Evolutionary conservation across 2,797 vertebrate species (phyloP).

Genomic region (Phoxinus dragarum): DNA sequence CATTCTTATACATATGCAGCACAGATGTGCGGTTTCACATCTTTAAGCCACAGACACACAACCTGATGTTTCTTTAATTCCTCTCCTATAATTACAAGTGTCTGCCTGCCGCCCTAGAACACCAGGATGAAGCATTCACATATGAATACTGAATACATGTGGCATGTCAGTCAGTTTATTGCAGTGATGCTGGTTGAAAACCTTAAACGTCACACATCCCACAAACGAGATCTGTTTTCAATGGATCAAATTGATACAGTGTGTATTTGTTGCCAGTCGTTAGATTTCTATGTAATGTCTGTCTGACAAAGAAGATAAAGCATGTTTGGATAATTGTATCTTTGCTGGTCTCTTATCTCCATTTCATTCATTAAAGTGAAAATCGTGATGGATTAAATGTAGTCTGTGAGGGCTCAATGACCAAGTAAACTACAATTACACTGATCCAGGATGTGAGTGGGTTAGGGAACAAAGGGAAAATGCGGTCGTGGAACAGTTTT

Average conservation of each 20-base stretch:
- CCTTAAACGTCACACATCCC: conserved; percentile 38
- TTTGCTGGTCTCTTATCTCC: conserved; percentile 32
- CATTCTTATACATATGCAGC: conserved; percentile 67
- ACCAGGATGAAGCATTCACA: conserved; percentile 46
- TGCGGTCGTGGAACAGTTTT: neutral
- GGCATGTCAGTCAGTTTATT: conserved; percentile 49
- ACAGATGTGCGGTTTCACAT: conserved; percentile 76
- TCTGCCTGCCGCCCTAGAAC: conserved; percentile 58
- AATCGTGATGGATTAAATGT: conserved; percentile 49
- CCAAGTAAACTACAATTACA: conserved; percentile 6
- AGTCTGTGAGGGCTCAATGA: conserved; percentile 19
- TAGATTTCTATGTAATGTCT: conserved; percentile 55
- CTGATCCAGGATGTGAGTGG: neutral
- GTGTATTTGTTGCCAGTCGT: conserved; percentile 47
- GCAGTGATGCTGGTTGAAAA: conserved; percentile 46
- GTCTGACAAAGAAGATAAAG: conserved; percentile 58
- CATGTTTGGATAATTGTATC: conserved; percentile 53
- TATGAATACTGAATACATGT: conserved; percentile 27
- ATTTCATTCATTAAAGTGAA: conserved; percentile 50
- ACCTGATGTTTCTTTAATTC: conserved; percentile 75
- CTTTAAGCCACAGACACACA: conserved; percentile 70
- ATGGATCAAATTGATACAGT: conserved; percentile 45
- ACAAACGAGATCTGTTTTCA: conserved; percentile 47
- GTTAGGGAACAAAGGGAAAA: neutral
- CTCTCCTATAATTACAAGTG: conserved; percentile 69